phyloP scores from a whole-genome alignment of 2,113 vertebrate genomes.

The Dipodomys stephensi region DNA sequence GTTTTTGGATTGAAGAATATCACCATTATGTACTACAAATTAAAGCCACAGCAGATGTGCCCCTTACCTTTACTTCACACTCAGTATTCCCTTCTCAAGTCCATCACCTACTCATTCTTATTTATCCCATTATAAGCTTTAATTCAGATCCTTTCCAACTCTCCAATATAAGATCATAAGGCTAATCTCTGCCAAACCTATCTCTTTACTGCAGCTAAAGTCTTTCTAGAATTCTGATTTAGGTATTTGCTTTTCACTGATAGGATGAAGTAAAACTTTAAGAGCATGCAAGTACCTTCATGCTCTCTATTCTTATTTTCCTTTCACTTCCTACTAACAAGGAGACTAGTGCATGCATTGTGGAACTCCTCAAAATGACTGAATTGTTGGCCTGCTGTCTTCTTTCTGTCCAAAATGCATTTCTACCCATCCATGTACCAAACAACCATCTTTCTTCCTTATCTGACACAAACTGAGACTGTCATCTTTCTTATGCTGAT shows the following conservation, averaged over 20 bases:
- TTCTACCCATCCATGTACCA: background rate
- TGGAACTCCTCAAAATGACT: background rate
- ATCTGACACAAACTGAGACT: background rate
- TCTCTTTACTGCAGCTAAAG: background rate
- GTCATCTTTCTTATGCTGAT: background rate
- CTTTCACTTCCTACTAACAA: background rate
- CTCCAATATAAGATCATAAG: background rate
- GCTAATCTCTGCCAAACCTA: background rate
- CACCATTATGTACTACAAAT: background rate
- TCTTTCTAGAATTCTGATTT: constrained; percentile 45
- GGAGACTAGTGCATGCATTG: background rate
- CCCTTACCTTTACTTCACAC: background rate
- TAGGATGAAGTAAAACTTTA: constrained; percentile 25
- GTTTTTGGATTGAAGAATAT: background rate
- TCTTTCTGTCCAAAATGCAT: constrained; percentile 28
- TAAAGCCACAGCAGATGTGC: background rate
- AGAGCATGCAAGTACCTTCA: constrained; percentile 17
- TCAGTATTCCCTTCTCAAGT: constrained; percentile 26
- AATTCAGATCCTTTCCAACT: constrained; percentile 8
- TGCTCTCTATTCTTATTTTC: background rate
- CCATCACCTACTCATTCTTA: constrained; percentile 20
- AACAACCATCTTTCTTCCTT: background rate
- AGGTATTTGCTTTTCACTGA: constrained; percentile 19
- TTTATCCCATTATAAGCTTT: background rate
- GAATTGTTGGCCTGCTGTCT: background rate